A percentile compares a stretch with the other conserved stretches of the same genome.
These are phyloP conservation scores for Protosalanx chinensis DNA, from an alignment of 2,797 vertebrate species.

Conservation along the genomic window DNA sequence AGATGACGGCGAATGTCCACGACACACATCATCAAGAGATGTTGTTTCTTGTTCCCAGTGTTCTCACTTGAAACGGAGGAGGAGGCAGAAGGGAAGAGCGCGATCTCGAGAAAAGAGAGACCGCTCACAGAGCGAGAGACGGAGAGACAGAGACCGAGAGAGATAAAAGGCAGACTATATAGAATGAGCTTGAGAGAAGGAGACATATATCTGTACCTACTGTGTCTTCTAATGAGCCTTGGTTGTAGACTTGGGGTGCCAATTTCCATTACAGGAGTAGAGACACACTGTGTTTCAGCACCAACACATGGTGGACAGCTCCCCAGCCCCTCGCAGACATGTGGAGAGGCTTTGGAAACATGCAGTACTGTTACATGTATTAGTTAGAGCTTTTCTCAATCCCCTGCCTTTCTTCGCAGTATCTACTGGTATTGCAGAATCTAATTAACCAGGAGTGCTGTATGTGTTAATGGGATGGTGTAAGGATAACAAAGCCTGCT, in stretches of 20 bases:
- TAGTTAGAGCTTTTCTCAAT: background rate
- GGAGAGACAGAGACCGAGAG: background rate
- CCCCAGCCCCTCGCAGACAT: slow-evolving; percentile 6
- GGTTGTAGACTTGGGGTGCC: background rate
- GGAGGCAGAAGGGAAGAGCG: background rate
- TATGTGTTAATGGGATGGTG: background rate
- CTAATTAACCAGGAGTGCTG: background rate
- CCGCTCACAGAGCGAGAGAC: background rate
- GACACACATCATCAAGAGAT: background rate
- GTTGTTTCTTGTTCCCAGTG: background rate
- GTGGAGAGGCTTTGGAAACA: slow-evolving; percentile 1
- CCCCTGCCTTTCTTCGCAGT: background rate
- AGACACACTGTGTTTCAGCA: slow-evolving; percentile 18
- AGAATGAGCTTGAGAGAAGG: background rate
- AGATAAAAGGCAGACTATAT: background rate
- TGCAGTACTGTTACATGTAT: background rate
- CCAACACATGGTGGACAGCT: slow-evolving; percentile 15
- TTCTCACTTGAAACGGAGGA: background rate
- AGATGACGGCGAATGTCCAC: background rate
- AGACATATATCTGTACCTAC: background rate
- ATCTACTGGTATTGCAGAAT: background rate
- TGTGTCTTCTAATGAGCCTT: background rate
- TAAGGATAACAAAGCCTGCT: too few species aligned
- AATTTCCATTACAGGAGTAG: slow-evolving; percentile 11
- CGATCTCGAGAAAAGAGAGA: background rate